Evolutionary conservation across 2,888 invertebrate genomes (phyloP).

Genomic region (Lepetodrilus schrolli): DNA sequence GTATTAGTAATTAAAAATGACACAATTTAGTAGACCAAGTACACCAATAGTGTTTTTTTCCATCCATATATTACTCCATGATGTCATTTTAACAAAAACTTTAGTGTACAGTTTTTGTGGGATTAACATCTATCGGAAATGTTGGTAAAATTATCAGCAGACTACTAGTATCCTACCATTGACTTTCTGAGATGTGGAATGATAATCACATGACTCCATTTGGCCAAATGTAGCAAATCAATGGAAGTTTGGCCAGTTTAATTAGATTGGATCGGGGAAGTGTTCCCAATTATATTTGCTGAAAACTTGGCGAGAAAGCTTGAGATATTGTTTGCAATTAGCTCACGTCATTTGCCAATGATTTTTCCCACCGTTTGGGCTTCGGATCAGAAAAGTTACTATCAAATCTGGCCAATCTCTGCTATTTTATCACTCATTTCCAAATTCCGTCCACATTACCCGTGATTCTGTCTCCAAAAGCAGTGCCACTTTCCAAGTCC

Average conservation of each 20-base stretch:
- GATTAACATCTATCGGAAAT: too few species aligned
- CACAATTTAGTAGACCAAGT: too few species aligned
- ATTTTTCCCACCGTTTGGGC: conserved; percentile 32
- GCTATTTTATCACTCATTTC: conserved; percentile 41
- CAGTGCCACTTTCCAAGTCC: conserved; percentile 29
- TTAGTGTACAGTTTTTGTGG: too few species aligned
- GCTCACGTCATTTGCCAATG: conserved; percentile 24
- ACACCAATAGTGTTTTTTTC: too few species aligned
- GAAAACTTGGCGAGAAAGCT: conserved; percentile 30
- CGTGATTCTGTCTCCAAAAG: conserved; percentile 30
- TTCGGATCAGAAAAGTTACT: conserved; percentile 18
- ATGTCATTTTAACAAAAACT: too few species aligned
- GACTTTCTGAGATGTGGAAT: conserved; percentile 39
- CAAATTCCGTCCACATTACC: conserved; percentile 50
- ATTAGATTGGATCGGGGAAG: conserved; percentile 46
- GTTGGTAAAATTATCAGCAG: too few species aligned
- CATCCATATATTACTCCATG: too few species aligned
- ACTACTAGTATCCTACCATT: too few species aligned
- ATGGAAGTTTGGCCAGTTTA: conserved; percentile 46
- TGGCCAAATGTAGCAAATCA: conserved; percentile 42
- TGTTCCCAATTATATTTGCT: conserved; percentile 47
- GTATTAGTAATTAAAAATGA: too few species aligned
- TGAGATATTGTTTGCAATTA: conserved; percentile 40
- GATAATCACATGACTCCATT: conserved; percentile 45
- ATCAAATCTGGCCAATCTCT: conserved; percentile 32